phyloP scores from a whole-genome alignment of 2,797 vertebrate genomes.

The Setipinna tenuifilis region DNA sequence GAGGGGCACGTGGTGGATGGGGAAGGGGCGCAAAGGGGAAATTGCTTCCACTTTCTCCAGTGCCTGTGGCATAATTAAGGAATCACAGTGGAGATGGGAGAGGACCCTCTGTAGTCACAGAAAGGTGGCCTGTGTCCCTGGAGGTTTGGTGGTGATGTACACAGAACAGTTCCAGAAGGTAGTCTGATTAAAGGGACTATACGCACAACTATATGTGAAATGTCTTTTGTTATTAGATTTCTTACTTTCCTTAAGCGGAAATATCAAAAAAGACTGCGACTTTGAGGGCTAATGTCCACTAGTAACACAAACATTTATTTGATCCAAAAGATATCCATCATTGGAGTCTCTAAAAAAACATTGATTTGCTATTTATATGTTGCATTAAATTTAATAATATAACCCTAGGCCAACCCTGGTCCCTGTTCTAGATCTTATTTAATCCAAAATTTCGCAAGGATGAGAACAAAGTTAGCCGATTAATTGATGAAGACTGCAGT shows the following conservation, averaged over 20 bases:
- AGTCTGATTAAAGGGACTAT: neutral
- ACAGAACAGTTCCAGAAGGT: neutral
- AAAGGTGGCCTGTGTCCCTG: neutral
- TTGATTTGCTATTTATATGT: too few species aligned
- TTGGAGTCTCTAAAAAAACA: neutral
- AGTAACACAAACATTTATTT: neutral
- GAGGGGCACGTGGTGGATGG: neutral
- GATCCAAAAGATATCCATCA: neutral
- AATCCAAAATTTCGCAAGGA: too few species aligned
- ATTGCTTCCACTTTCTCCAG: neutral
- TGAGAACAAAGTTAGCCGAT: too few species aligned
- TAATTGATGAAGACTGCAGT: too few species aligned
- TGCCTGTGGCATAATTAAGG: neutral
- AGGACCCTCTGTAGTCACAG: neutral
- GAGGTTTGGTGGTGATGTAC: neutral
- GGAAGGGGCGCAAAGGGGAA: neutral
- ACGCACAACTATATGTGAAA: too few species aligned
- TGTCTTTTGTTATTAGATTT: too few species aligned
- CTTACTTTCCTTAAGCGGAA: neutral
- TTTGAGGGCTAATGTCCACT: neutral
- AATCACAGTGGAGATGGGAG: conserved; percentile 2
- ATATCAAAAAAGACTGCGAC: neutral
- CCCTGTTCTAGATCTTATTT: too few species aligned
- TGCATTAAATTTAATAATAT: too few species aligned
- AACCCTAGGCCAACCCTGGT: too few species aligned